Conservation (phyloP, 1,140 invertebrate genomes). For the Uloborus diversus region DNA sequence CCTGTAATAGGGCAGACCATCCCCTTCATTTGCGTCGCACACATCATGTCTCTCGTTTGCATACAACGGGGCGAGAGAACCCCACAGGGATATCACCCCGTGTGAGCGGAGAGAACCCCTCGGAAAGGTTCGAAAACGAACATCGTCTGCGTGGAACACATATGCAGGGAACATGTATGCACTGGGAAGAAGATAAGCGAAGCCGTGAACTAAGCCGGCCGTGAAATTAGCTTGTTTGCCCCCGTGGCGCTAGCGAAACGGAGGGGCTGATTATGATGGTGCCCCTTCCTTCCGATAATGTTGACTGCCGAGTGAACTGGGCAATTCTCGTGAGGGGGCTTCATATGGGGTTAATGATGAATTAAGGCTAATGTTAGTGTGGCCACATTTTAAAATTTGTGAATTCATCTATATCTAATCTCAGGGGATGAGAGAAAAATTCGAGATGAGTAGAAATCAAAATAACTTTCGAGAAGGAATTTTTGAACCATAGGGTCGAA, state of each 20-base stretch:
- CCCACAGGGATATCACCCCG: background rate
- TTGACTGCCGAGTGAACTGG: too few relatives aligned
- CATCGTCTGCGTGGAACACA: background rate
- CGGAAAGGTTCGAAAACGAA: too few relatives aligned
- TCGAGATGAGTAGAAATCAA: too few relatives aligned
- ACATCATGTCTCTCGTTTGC: slow-evolving; percentile 30
- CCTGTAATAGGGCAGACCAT: slow-evolving; percentile 25
- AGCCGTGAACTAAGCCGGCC: slow-evolving; percentile 33
- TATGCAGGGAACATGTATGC: background rate
- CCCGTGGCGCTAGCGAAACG: background rate
- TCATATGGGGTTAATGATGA: too few relatives aligned
- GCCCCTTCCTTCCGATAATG: too few relatives aligned
- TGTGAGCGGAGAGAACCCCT: background rate
- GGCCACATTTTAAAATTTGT: too few relatives aligned
- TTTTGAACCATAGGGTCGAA: too few relatives aligned
- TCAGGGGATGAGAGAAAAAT: too few relatives aligned
- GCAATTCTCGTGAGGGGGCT: too few relatives aligned
- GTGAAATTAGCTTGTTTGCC: slow-evolving; percentile 53
- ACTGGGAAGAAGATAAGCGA: slow-evolving; percentile 23
- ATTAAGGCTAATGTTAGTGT: too few relatives aligned
- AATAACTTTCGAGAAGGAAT: too few relatives aligned
- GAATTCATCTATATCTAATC: too few relatives aligned
- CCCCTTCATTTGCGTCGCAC: slow-evolving; percentile 16
- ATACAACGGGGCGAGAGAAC: slow-evolving; percentile 4
- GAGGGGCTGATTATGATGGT: background rate